A percentile compares a stretch with the other conserved stretches of the same genome.
These are phyloP conservation scores for Brachionus asplanchnoidis DNA, from an alignment of 1,140 invertebrate genomes.

Conservation along the genomic window DNA sequence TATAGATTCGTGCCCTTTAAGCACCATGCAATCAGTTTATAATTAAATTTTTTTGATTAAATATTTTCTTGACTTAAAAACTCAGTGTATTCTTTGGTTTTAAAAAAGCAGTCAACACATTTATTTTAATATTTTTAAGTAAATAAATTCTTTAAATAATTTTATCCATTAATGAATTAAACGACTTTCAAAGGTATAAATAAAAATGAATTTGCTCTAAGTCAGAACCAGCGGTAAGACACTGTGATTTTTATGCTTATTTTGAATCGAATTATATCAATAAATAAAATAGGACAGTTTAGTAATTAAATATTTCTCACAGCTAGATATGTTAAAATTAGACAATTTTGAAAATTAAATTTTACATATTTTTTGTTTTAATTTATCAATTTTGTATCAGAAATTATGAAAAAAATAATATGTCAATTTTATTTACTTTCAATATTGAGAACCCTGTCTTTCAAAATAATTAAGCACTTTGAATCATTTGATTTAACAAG, in stretches of 20 bases:
- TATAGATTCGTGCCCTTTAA: neutral
- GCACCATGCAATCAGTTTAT: neutral
- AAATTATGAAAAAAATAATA: no score
- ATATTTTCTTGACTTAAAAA: neutral
- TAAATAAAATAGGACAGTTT: neutral
- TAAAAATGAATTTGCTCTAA: neutral
- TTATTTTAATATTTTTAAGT: neutral
- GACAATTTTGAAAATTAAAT: neutral
- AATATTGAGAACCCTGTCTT: no score
- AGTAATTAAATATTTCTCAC: neutral
- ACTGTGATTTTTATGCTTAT: neutral
- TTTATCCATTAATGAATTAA: no score
- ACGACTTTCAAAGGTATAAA: neutral
- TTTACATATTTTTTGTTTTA: neutral
- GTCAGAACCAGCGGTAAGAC: neutral
- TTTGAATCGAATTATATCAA: neutral
- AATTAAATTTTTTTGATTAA: neutral
- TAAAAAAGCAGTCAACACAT: neutral
- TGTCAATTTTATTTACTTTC: no score
- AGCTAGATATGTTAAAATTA: neutral
- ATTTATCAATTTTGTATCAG: neutral
- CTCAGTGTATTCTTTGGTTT: neutral
- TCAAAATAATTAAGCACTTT: no score
- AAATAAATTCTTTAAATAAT: neutral
- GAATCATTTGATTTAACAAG: no score